Conservation (phyloP, 2,888 invertebrate species). For the Machimus atricapillus region DNA sequence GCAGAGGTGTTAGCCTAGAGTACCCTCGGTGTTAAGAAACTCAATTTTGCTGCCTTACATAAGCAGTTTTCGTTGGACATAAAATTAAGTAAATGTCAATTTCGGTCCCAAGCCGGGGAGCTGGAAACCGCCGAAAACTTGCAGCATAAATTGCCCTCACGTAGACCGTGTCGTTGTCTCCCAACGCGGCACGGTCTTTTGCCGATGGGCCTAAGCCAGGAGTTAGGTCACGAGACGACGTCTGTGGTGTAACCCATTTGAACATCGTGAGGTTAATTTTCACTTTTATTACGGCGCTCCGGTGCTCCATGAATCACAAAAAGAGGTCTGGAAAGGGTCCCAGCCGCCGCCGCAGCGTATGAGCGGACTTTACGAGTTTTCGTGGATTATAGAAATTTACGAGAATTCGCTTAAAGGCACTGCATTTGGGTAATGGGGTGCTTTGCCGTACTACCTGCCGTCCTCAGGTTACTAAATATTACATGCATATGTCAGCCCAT, state of each 20-base stretch:
- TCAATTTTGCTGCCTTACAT: not conserved
- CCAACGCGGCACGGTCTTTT: not conserved
- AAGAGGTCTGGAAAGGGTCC: not conserved
- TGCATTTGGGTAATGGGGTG: not conserved
- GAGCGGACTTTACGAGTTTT: not conserved
- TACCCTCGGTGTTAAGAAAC: not conserved
- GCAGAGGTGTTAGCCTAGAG: not conserved
- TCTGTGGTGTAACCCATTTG: not conserved
- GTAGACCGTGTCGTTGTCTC: not conserved
- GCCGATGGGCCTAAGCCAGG: not conserved
- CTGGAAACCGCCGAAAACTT: not conserved
- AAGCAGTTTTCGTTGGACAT: not conserved
- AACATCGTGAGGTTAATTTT: slow-evolving; percentile 31
- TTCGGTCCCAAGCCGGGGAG: not conserved
- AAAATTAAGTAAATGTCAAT: slow-evolving; percentile 27
- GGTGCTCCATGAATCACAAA: slow-evolving; percentile 34
- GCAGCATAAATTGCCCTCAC: not conserved
- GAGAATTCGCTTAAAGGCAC: not conserved
- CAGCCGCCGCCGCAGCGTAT: not conserved
- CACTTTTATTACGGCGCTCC: slow-evolving; percentile 31
- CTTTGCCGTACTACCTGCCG: not conserved
- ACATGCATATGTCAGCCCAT: not conserved
- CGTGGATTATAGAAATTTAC: slow-evolving; percentile 32
- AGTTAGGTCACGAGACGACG: not conserved
- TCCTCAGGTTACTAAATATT: not conserved